Evolutionary conservation across 1,140 invertebrate genomes (phyloP), one percentile per base, ranked within the genome.

Genomic region (Hydropsyche tenuis): DNA sequence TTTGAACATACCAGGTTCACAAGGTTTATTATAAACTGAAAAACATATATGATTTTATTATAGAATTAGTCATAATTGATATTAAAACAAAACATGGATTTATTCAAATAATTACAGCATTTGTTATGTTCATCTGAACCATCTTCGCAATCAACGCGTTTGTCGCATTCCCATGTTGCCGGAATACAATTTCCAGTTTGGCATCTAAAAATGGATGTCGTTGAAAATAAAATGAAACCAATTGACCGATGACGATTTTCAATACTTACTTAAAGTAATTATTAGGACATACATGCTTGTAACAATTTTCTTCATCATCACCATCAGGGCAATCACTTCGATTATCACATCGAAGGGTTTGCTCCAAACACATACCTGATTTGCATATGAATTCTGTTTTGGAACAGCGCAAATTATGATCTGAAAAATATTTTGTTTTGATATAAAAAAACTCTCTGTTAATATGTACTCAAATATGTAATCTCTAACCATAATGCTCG

Each of bases 151-250:
- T 93, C 92, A 5, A 80, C 76, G 66, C 86, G 80, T 0, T 85
- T 84, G 78, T 95, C 93, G 83, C 93, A 95, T 62, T 88, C 84
- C 89, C 90, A 94, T 2, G 82, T 80, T 43, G 82, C 82, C 0
- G 88, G 84, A 46, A 95, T 92, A 80, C 94, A 96, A 0, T 84
- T 81, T 0, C 87, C 87, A 3, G 75, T 84, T 63, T 85, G 82
- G 73, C 89, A 90, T 68, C 81, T 83, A 73, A 48, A 78, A 60
- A 62, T 69, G 64, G n/a, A 73, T 68, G n/a, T 69, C 22, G 53
- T 63, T 71, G 43, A 23, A 75, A 65, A 43, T 37, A 37, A 3
- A 37, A 4, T 37, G 3, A 4, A 37, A 37, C 9, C 9, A 9
- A 37, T 37, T 37, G 9, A 37, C 9, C 9, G 9, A 37, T 37